A percentile compares a stretch with the other conserved stretches of the same genome.
Conservation (phyloP, 2,113 vertebrate genomes). For the Rhabdomys dilectus region DNA sequence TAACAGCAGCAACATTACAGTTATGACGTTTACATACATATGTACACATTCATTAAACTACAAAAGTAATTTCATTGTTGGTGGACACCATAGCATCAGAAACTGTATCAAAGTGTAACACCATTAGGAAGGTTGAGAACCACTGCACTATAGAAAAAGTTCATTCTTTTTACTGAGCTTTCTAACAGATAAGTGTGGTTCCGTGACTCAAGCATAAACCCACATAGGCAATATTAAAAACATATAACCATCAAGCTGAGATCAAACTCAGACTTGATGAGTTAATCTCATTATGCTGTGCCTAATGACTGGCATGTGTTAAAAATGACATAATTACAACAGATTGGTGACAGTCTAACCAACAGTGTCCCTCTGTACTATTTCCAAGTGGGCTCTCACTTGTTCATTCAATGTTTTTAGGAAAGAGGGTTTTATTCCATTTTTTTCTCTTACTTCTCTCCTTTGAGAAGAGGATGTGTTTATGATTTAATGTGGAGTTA, state of each 20-base stretch:
- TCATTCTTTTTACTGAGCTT: not conserved
- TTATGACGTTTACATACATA: not conserved
- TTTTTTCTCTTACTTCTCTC: not conserved
- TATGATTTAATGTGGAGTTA: not conserved
- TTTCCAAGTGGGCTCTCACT: not conserved
- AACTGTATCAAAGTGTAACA: not conserved
- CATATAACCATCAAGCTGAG: not conserved
- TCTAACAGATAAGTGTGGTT: not conserved
- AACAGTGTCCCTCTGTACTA: not conserved
- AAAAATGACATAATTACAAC: not conserved
- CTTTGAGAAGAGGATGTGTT: not conserved
- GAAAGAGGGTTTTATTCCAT: not conserved
- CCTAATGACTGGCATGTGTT: slow-evolving; percentile 7
- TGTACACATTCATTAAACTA: not conserved
- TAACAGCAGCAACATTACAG: not conserved
- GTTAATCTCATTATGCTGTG: not conserved
- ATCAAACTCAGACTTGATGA: slow-evolving; percentile 32
- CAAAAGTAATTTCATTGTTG: not conserved
- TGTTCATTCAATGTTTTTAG: not conserved
- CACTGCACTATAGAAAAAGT: not conserved
- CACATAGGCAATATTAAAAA: not conserved
- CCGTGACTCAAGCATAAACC: not conserved
- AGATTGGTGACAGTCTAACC: not conserved
- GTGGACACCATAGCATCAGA: not conserved
- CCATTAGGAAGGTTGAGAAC: not conserved